Evolutionary conservation across 2,888 invertebrate species (phyloP).

Genomic region (Eupithecia abbreviata): DNA sequence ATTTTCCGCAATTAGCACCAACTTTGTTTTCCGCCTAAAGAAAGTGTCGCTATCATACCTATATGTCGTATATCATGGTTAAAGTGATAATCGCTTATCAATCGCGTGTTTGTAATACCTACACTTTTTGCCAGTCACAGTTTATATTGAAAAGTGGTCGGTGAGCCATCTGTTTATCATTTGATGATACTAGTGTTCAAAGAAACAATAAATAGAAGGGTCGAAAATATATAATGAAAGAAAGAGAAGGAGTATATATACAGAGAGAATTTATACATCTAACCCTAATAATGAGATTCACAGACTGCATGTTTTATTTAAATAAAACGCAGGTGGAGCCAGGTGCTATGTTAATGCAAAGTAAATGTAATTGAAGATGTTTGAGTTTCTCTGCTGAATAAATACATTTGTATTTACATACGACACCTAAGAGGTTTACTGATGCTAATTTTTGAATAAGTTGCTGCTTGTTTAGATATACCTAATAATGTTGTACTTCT

Average conservation of each 20-base stretch:
- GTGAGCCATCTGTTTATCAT: too few species aligned
- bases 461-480: constrained; percentile 12
- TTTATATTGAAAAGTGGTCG: not conserved
- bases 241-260: too few species aligned
- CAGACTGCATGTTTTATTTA: not conserved
- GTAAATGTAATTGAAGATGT: constrained; percentile 4
- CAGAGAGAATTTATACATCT: too few species aligned
- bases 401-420: constrained; percentile 31
- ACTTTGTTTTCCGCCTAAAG: constrained; percentile 4
- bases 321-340: not conserved
- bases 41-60: constrained; percentile 1
- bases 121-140: not conserved
- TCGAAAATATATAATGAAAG: too few species aligned
- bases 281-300: not conserved
- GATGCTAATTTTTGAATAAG: constrained; percentile 33
- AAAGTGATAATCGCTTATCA: constrained; percentile 13
- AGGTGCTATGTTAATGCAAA: not conserved
- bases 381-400: constrained; percentile 29
- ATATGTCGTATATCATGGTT: not conserved
- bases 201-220: too few species aligned
- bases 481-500: not conserved
- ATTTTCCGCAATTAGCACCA: constrained; percentile 1
- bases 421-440: constrained; percentile 33
- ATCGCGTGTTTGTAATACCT: not conserved
- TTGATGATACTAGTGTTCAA: not conserved